Percentiles rank a stretch among this genome's conserved stretches.
phyloP scores from a whole-genome alignment of 2,888 invertebrate genomes.

The Volucella zonaria region DNA sequence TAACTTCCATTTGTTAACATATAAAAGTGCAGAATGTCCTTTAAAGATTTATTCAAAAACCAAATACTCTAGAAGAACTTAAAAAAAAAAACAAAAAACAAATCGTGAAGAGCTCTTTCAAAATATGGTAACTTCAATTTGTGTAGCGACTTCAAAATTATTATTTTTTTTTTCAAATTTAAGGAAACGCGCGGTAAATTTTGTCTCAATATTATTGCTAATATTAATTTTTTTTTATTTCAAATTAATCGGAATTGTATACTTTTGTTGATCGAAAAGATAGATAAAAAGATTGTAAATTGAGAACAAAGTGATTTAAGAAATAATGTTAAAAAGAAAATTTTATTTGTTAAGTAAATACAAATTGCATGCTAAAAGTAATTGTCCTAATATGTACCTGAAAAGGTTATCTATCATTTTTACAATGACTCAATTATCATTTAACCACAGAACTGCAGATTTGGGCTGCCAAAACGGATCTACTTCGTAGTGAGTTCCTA shows the following conservation, averaged over 20 bases:
- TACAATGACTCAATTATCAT: too few species aligned
- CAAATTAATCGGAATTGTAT: slow-evolving; percentile 56
- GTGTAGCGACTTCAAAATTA: not conserved
- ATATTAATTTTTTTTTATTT: slow-evolving; percentile 54
- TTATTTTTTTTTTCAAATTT: slow-evolving; percentile 27
- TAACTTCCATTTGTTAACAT: slow-evolving; percentile 45
- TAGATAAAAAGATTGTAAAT: slow-evolving; percentile 51
- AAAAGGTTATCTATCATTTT: too few species aligned
- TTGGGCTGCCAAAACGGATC: too few species aligned
- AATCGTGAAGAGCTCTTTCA: slow-evolving; percentile 8
- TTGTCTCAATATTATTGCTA: slow-evolving; percentile 45
- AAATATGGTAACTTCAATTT: not conserved
- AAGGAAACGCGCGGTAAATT: slow-evolving; percentile 11
- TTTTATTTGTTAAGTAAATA: slow-evolving; percentile 67
- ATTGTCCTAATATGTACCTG: too few species aligned
- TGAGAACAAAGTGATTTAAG: slow-evolving; percentile 29
- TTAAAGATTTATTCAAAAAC: not conserved
- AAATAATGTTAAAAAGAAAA: slow-evolving; percentile 46
- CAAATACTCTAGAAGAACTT: not conserved
- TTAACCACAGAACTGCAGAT: too few species aligned
- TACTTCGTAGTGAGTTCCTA: too few species aligned
- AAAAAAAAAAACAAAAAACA: not conserved
- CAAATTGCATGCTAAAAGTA: slow-evolving; percentile 65
- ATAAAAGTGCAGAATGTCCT: slow-evolving; percentile 4
- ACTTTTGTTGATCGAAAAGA: slow-evolving; percentile 67